Evolutionary conservation across 2,888 invertebrate species (phyloP).

Genomic region (Pandemis corylana): DNA sequence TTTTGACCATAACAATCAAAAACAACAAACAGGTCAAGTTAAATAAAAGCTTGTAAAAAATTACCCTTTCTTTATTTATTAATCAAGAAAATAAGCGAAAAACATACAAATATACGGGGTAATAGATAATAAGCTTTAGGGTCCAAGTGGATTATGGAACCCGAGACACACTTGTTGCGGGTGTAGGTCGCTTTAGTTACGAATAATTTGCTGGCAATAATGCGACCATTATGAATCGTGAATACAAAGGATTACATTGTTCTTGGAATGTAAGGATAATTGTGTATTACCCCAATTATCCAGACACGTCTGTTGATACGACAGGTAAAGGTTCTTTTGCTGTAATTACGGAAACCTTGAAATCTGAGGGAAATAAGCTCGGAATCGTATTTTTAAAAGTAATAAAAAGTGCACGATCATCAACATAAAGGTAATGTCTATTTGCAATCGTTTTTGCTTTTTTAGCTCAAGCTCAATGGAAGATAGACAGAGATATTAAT

Average conservation of each 20-base stretch:
- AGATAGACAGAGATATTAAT: not conserved
- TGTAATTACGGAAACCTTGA: constrained; percentile 14
- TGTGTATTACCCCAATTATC: constrained; percentile 28
- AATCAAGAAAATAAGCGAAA: too few species aligned
- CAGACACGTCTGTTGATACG: constrained; percentile 19
- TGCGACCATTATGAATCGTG: constrained; percentile 16
- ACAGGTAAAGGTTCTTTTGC: constrained; percentile 11
- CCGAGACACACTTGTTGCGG: not conserved
- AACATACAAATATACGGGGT: too few species aligned
- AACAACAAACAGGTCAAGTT: too few species aligned
- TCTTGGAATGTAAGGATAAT: constrained; percentile 7
- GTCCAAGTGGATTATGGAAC: not conserved
- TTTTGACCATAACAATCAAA: too few species aligned
- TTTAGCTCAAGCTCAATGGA: not conserved
- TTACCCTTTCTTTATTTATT: too few species aligned
- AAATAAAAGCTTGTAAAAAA: too few species aligned
- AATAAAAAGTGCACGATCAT: not conserved
- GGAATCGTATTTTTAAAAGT: not conserved
- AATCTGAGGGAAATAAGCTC: constrained; percentile 16
- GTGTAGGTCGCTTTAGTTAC: not conserved
- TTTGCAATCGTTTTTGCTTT: not conserved
- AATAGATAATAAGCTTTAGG: not conserved
- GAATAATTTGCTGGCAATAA: constrained; percentile 8
- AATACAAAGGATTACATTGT: constrained; percentile 10
- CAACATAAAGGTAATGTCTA: not conserved